Evolutionary conservation across 2,888 invertebrate genomes (phyloP).

Genomic region (Carcina quercana): DNA sequence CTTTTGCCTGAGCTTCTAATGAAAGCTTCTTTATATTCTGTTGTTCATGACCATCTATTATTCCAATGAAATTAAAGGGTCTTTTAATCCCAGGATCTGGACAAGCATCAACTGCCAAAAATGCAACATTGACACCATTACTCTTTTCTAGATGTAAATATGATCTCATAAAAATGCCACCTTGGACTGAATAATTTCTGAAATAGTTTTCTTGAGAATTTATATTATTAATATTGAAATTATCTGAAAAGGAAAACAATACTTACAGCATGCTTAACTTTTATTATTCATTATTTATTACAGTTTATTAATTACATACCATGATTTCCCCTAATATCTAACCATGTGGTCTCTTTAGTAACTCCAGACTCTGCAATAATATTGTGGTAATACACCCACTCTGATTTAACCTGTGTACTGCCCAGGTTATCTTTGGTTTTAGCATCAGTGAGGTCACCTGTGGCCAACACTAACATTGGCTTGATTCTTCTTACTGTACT

Average conservation of each 20-base stretch:
- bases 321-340: conserved; percentile 95
- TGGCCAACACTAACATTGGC: conserved; percentile 86
- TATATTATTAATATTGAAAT: conserved; percentile 85
- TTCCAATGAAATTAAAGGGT: conserved; percentile 94
- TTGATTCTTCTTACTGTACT: conserved; percentile 81
- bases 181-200: conserved; percentile 86
- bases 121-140: conserved; percentile 80
- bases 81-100: conserved; percentile 89
- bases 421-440: conserved; percentile 85
- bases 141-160: conserved; percentile 77
- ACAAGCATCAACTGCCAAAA: conserved; percentile 91
- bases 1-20: conserved; percentile 61
- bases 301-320: conserved; percentile 79
- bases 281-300: too few species aligned
- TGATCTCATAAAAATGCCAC: conserved; percentile 78
- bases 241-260: conserved; percentile 78
- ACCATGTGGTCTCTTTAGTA: conserved; percentile 82
- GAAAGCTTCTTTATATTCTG: conserved; percentile 72
- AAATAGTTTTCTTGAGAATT: conserved; percentile 84
- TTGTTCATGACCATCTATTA: conserved; percentile 75
- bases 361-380: conserved; percentile 80
- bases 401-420: conserved; percentile 85
- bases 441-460: conserved; percentile 93
- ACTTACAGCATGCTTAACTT: too few species aligned
- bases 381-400: conserved; percentile 87